Conservation (phyloP, 2,888 invertebrate species). For the Amitus sp. region DNA sequence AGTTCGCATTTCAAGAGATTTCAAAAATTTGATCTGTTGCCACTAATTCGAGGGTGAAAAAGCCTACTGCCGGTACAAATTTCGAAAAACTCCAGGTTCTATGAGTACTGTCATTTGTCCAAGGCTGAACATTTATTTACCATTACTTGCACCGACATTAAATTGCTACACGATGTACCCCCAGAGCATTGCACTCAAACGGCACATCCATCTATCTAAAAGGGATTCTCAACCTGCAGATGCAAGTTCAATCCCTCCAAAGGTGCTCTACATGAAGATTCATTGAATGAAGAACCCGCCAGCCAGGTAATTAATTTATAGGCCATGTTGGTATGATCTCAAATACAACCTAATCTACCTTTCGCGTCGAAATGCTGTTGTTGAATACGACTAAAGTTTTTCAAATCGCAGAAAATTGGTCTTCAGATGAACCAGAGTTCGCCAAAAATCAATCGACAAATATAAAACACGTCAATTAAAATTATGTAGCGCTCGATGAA, state of each 20-base stretch:
- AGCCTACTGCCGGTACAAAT: slow-evolving; percentile 27
- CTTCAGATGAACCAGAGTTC: not conserved
- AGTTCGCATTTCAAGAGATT: not conserved
- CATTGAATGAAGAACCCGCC: slow-evolving; percentile 25
- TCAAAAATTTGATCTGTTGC: slow-evolving; percentile 1
- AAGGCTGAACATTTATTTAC: slow-evolving; percentile 26
- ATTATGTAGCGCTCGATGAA: too few relatives aligned
- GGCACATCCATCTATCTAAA: slow-evolving; percentile 46
- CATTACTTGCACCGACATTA: slow-evolving; percentile 32
- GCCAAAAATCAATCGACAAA: too few relatives aligned
- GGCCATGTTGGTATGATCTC: too few relatives aligned
- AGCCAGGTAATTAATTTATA: slow-evolving; percentile 17
- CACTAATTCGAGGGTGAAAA: slow-evolving; percentile 25
- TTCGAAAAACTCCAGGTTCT: slow-evolving; percentile 23
- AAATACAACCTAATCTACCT: slow-evolving; percentile 28
- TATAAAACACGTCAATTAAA: too few relatives aligned
- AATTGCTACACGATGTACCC: slow-evolving; percentile 25
- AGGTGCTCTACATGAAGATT: slow-evolving; percentile 28
- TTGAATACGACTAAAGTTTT: not conserved
- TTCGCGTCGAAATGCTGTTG: slow-evolving; percentile 7
- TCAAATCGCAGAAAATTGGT: not conserved
- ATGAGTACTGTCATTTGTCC: slow-evolving; percentile 28
- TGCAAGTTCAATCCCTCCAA: slow-evolving; percentile 21
- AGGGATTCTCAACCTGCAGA: slow-evolving; percentile 42
- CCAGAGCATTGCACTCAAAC: slow-evolving; percentile 50